A percentile compares a stretch with the other conserved stretches of the same genome.
phyloP scores from a whole-genome alignment of 1,140 invertebrate species.

The Drosophila parvula region DNA sequence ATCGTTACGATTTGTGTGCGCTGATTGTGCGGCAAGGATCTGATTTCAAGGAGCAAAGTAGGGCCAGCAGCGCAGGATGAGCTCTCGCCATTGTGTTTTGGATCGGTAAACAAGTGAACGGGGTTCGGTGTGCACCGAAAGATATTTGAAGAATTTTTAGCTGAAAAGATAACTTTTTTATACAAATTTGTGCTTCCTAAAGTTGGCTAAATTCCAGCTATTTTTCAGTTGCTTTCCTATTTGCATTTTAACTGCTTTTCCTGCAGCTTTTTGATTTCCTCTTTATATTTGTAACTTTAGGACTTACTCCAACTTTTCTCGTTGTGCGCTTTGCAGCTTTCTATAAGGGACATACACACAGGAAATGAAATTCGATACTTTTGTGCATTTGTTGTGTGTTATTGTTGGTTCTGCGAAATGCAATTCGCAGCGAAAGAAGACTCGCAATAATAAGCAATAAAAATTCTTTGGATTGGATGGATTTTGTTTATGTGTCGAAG shows the following conservation, averaged over 20 bases:
- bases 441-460: slow-evolving; percentile 80
- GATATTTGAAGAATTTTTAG: neutral
- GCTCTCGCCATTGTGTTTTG: slow-evolving; percentile 62
- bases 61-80: slow-evolving; percentile 18
- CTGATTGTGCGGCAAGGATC: slow-evolving; percentile 77
- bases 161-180: too few relatives aligned
- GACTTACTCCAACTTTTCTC: neutral
- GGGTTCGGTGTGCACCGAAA: neutral
- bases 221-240: too few relatives aligned
- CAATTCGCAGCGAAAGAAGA: slow-evolving; percentile 34
- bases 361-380: slow-evolving; percentile 84
- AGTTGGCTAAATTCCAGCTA: too few relatives aligned
- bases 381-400: slow-evolving; percentile 49
- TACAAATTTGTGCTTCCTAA: too few relatives aligned
- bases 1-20: slow-evolving; percentile 83
- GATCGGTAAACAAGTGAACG: slow-evolving; percentile 74
- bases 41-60: slow-evolving; percentile 62
- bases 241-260: too few relatives aligned
- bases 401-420: slow-evolving; percentile 55
- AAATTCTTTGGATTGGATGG: slow-evolving; percentile 73
- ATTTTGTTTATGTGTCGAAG: slow-evolving; percentile 68
- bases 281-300: neutral
- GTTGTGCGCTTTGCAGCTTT: slow-evolving; percentile 23
- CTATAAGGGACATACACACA: slow-evolving; percentile 57
- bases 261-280: neutral